phyloP scores from a whole-genome alignment of 2,797 vertebrate genomes.

The Gadopsis bispinosus region DNA sequence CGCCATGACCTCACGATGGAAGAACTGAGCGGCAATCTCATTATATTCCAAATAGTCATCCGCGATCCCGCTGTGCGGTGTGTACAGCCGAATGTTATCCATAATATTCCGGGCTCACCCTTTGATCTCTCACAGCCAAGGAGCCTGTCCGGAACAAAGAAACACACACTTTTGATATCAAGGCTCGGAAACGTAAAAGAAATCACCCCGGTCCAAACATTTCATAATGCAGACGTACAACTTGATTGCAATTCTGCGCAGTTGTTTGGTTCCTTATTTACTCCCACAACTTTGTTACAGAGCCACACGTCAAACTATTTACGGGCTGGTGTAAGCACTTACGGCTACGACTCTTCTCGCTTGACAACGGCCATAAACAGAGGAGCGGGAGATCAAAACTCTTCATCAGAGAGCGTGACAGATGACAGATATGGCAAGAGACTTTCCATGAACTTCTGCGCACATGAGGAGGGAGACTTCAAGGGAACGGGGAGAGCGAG shows the following conservation, averaged over 20 bases:
- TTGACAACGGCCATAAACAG: slow-evolving; percentile 86
- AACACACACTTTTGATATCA: slow-evolving; percentile 70
- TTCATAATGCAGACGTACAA: slow-evolving; percentile 79
- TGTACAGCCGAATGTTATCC: slow-evolving; percentile 46
- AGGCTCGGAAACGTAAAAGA: slow-evolving; percentile 68
- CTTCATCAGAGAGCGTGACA: slow-evolving; percentile 83
- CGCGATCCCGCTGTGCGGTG: slow-evolving; percentile 44
- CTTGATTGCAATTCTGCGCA: slow-evolving; percentile 73
- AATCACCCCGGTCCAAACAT: slow-evolving; percentile 78
- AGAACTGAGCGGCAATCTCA: slow-evolving; percentile 70
- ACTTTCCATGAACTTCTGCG: slow-evolving; percentile 80
- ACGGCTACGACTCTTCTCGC: slow-evolving; percentile 81
- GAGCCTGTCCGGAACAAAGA: slow-evolving; percentile 58
- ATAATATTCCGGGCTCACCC: slow-evolving; percentile 55
- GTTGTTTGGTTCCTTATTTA: slow-evolving; percentile 86
- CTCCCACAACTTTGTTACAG: slow-evolving; percentile 82
- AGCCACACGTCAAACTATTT: slow-evolving; percentile 89
- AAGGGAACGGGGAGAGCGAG: slow-evolving; percentile 46
- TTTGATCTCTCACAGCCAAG: slow-evolving; percentile 62
- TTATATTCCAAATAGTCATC: slow-evolving; percentile 68
- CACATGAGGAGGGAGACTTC: slow-evolving; percentile 44
- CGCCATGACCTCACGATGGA: slow-evolving; percentile 71
- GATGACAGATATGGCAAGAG: slow-evolving; percentile 84
- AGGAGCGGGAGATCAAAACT: slow-evolving; percentile 83
- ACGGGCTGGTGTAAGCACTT: slow-evolving; percentile 85